Conservation (phyloP, 2,113 vertebrate genomes). For the Toxotes jaculatrix region DNA sequence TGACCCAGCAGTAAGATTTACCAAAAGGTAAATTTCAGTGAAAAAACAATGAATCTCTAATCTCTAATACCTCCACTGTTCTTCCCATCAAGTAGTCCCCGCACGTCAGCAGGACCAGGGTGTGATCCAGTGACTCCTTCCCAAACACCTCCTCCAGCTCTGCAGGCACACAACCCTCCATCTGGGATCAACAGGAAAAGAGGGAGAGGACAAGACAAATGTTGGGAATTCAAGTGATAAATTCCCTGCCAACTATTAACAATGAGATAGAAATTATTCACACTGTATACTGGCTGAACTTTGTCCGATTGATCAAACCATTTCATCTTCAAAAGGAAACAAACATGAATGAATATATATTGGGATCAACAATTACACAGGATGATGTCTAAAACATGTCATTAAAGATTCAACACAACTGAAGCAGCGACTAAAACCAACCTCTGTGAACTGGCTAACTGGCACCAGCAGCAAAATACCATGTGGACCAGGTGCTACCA, state of each 20-base stretch:
- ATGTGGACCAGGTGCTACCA: slow-evolving; percentile 74
- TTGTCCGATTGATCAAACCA: background rate
- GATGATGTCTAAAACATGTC: background rate
- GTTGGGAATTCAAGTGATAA: no score
- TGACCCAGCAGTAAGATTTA: background rate
- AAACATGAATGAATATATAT: background rate
- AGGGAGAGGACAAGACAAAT: background rate
- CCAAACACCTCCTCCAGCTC: slow-evolving; percentile 80
- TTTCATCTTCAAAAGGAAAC: slow-evolving; percentile 1
- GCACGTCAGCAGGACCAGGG: slow-evolving; percentile 84
- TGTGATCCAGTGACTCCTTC: slow-evolving; percentile 71
- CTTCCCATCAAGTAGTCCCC: slow-evolving; percentile 83
- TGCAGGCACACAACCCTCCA: slow-evolving; percentile 77
- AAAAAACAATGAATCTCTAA: background rate
- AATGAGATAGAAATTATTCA: background rate
- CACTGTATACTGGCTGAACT: background rate
- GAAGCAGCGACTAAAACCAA: slow-evolving; percentile 24
- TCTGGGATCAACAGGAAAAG: slow-evolving; percentile 40
- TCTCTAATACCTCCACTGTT: slow-evolving; percentile 60
- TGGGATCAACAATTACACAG: background rate
- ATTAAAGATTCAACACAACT: background rate
- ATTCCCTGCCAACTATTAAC: background rate
- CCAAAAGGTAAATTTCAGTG: background rate
- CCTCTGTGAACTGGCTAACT: slow-evolving; percentile 83
- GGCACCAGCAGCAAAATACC: slow-evolving; percentile 83